phyloP scores from a whole-genome alignment of 2,888 invertebrate species.

The Heliconius ethilla region DNA sequence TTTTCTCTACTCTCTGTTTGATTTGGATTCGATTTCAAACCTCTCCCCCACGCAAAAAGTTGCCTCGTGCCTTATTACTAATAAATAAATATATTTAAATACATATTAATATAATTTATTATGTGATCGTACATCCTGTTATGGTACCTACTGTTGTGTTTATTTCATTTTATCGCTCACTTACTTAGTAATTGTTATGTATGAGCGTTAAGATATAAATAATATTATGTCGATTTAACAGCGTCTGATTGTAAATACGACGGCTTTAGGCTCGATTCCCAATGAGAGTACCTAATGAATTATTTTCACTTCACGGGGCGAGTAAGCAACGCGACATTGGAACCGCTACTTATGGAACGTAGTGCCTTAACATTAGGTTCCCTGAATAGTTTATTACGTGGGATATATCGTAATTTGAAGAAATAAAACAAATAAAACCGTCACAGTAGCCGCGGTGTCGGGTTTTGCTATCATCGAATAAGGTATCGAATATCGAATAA shows the following conservation, averaged over 20 bases:
- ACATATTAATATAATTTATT: conserved; percentile 3
- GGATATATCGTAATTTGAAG: no score
- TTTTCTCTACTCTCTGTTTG: no score
- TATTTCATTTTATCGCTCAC: neutral
- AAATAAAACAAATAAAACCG: no score
- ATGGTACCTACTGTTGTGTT: conserved; percentile 1
- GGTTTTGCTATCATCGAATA: no score
- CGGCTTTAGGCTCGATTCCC: neutral
- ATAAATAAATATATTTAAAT: neutral
- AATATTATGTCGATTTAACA: neutral
- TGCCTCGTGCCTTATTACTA: neutral
- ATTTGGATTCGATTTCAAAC: no score
- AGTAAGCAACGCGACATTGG: neutral
- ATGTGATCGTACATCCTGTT: conserved; percentile 3
- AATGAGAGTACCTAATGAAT: neutral
- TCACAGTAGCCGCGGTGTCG: no score
- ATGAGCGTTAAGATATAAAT: neutral
- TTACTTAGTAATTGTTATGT: neutral
- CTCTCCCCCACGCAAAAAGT: neutral
- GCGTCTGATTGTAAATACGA: neutral
- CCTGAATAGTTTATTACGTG: no score
- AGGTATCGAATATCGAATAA: no score
- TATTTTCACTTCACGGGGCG: neutral
- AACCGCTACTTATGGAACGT: neutral
- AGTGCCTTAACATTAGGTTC: neutral